phyloP scores from a whole-genome alignment of 2,113 vertebrate species.

The Phrynosoma blainvillii region DNA sequence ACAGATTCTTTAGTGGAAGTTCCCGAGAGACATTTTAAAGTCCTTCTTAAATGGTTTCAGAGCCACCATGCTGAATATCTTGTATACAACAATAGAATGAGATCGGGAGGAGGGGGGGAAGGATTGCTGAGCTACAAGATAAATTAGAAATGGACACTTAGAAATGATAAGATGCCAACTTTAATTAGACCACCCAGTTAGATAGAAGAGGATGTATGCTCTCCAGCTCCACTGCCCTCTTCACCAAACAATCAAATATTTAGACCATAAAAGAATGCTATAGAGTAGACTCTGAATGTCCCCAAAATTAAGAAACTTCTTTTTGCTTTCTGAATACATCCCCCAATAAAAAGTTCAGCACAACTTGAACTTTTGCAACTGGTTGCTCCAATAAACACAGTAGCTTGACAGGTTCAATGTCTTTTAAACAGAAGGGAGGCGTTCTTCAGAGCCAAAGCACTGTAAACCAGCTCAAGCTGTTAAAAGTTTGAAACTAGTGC shows the following conservation, averaged over 20 bases:
- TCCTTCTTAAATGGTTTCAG: too few species aligned
- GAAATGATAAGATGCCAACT: not conserved
- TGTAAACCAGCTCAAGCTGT: not conserved
- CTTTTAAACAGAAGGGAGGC: conserved; percentile 16
- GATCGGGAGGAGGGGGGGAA: too few species aligned
- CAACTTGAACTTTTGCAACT: not conserved
- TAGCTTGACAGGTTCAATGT: not conserved
- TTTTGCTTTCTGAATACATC: not conserved
- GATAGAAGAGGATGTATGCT: not conserved
- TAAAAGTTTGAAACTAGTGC: not conserved
- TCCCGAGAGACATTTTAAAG: too few species aligned
- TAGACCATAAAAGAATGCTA: not conserved
- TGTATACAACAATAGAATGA: too few species aligned
- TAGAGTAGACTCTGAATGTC: not conserved
- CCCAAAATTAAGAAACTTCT: not conserved
- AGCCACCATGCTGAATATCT: too few species aligned
- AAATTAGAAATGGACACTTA: not conserved
- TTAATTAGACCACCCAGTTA: not conserved
- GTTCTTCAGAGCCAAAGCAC: conserved; percentile 14
- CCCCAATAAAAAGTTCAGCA: not conserved
- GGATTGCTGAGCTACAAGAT: not conserved
- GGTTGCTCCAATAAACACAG: not conserved
- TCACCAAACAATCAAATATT: not conserved
- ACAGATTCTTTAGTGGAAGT: too few species aligned
- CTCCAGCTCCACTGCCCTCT: not conserved